A percentile compares a stretch with the other conserved stretches of the same genome.
phyloP scores from a whole-genome alignment of 2,113 vertebrate species.

The Hippocampus mohnikei region DNA sequence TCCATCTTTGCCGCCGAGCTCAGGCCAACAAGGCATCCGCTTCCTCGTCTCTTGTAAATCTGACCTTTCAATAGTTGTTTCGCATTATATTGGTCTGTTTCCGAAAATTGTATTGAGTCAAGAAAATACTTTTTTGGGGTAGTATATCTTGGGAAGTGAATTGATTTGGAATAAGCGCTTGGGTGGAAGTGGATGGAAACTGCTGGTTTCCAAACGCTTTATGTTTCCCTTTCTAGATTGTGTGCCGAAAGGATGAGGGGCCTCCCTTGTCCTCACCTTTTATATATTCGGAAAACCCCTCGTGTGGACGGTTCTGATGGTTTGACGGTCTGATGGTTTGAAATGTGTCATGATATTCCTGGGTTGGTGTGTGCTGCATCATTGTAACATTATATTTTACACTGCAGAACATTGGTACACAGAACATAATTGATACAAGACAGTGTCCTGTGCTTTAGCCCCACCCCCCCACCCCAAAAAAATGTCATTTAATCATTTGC shows the following conservation, averaged over 20 bases:
- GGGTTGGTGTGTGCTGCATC: no score
- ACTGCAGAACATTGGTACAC: no score
- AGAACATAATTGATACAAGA: no score
- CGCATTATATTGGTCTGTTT: neutral
- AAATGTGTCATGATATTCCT: no score
- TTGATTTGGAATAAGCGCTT: neutral
- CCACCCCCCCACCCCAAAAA: no score
- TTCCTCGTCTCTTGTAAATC: neutral
- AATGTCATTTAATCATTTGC: no score
- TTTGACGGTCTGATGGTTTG: no score
- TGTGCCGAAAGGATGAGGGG: neutral
- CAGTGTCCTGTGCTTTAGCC: no score
- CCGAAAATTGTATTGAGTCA: neutral
- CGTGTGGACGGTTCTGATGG: no score
- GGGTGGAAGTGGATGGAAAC: neutral
- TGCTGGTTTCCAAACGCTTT: neutral
- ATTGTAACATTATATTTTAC: no score
- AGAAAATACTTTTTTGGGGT: neutral
- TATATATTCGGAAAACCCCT: neutral
- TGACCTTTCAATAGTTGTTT: neutral
- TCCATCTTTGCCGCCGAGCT: conserved; percentile 10
- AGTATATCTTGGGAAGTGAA: neutral
- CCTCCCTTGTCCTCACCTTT: neutral
- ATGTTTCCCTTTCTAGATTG: neutral
- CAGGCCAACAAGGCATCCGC: conserved; percentile 7